phyloP scores from a whole-genome alignment of 2,888 invertebrate genomes.

The Apamea monoglypha region DNA sequence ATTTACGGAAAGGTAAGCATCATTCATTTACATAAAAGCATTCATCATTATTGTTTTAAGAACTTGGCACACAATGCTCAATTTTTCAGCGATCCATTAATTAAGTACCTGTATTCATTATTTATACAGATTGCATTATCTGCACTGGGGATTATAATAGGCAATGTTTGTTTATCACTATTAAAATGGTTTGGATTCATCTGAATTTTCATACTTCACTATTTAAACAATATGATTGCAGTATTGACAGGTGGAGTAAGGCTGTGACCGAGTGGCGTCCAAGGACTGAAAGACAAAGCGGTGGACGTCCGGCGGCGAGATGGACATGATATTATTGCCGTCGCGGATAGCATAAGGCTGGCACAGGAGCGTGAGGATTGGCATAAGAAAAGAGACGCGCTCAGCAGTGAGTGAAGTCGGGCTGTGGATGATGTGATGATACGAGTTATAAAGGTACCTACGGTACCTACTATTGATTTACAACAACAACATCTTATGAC shows the following conservation, averaged over 20 bases:
- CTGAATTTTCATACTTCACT: not conserved
- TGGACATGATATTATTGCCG: too few species aligned
- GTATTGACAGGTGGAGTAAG: not conserved
- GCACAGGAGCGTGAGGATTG: too few species aligned
- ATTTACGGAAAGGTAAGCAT: not conserved
- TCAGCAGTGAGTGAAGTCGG: too few species aligned
- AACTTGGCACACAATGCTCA: constrained; percentile 1
- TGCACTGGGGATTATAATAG: not conserved
- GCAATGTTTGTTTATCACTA: constrained; percentile 1
- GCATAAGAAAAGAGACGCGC: too few species aligned
- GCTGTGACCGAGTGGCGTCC: not conserved
- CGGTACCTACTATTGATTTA: too few species aligned
- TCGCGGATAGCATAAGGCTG: too few species aligned
- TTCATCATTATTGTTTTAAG: constrained; percentile 11
- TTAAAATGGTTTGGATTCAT: not conserved
- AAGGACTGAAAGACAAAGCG: too few species aligned
- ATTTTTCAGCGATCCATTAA: constrained; percentile 37
- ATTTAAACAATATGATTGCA: not conserved
- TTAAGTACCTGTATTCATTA: constrained; percentile 7
- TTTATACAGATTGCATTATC: constrained; percentile 32
- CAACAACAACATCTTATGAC: too few species aligned
- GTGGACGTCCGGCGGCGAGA: too few species aligned
- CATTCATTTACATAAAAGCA: constrained; percentile 24
- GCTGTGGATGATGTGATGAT: too few species aligned
- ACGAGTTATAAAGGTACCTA: too few species aligned